These are phyloP conservation scores for Crotalus helleri DNA, from an alignment of 2,113 vertebrate genomes.

Conservation along the genomic window DNA sequence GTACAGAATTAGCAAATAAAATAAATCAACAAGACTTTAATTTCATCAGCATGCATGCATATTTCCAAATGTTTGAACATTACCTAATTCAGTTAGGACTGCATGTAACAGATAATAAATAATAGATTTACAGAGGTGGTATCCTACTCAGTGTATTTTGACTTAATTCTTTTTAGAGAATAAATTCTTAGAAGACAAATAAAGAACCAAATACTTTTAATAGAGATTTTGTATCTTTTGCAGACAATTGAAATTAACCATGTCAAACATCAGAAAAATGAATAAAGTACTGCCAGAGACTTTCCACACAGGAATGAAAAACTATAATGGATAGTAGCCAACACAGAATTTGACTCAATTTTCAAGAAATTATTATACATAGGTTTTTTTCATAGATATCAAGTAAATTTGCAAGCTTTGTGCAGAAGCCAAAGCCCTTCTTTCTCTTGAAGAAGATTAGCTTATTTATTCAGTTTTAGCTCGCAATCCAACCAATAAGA, in stretches of 20 bases:
- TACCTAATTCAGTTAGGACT: background rate
- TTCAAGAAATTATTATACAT: background rate
- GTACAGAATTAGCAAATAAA: background rate
- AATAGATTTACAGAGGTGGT: background rate
- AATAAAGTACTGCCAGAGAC: background rate
- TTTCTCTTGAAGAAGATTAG: background rate
- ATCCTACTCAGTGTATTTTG: background rate
- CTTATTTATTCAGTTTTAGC: background rate
- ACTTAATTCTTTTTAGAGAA: background rate
- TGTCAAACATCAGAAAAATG: background rate
- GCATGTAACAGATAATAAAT: background rate
- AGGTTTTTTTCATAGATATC: background rate
- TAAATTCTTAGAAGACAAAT: background rate
- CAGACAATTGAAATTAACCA: background rate
- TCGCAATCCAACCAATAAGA: background rate
- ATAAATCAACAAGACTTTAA: slow-evolving; percentile 75
- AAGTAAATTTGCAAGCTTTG: background rate
- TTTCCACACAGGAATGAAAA: background rate
- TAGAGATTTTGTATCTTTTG: background rate
- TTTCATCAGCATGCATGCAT: slow-evolving; percentile 93
- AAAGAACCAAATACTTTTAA: background rate
- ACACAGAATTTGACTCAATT: background rate
- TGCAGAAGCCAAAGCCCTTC: background rate
- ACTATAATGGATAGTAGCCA: background rate
- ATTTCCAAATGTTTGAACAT: background rate